These are phyloP conservation scores for Etheostoma nigrum DNA, from an alignment of 2,797 vertebrate species.

Conservation along the genomic window DNA sequence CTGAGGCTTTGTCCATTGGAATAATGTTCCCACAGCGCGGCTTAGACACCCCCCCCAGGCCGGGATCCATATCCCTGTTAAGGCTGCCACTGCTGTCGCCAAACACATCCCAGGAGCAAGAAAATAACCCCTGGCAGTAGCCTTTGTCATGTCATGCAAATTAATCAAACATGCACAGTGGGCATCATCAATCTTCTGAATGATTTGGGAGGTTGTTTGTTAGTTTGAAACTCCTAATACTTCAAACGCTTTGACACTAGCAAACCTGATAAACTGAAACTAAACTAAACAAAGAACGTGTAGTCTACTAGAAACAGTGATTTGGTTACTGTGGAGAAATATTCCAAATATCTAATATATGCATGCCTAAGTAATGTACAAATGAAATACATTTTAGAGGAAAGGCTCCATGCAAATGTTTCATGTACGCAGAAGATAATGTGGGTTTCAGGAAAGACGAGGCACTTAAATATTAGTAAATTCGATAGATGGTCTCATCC, in stretches of 20 bases:
- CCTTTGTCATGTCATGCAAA: slow-evolving; percentile 61
- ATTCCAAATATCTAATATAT: slow-evolving; percentile 73
- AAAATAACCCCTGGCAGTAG: slow-evolving; percentile 59
- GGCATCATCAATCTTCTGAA: slow-evolving; percentile 58
- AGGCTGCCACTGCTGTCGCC: slow-evolving; percentile 59
- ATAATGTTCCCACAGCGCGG: slow-evolving; percentile 81
- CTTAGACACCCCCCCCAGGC: slow-evolving; percentile 76
- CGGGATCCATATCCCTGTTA: slow-evolving; percentile 79
- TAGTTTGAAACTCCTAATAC: slow-evolving; percentile 42
- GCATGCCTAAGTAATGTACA: slow-evolving; percentile 67
- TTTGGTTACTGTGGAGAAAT: slow-evolving; percentile 62
- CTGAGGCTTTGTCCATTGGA: slow-evolving; percentile 77
- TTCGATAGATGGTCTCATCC: slow-evolving; percentile 80
- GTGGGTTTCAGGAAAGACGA: slow-evolving; percentile 81
- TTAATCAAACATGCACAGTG: slow-evolving; percentile 63
- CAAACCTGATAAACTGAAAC: slow-evolving; percentile 36
- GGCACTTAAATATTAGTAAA: slow-evolving; percentile 87
- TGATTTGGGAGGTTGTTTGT: slow-evolving; percentile 33
- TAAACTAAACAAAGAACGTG: background rate
- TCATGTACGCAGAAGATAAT: slow-evolving; percentile 81
- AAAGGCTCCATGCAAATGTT: slow-evolving; percentile 78
- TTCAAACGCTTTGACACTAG: slow-evolving; percentile 25
- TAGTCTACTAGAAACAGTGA: slow-evolving; percentile 7
- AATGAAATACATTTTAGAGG: slow-evolving; percentile 60
- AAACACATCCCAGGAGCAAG: slow-evolving; percentile 61